Evolutionary conservation across 2,797 vertebrate genomes (phyloP), one percentile per base, ranked within the genome.

Genomic region (Schizopygopsis malacanthus): DNA sequence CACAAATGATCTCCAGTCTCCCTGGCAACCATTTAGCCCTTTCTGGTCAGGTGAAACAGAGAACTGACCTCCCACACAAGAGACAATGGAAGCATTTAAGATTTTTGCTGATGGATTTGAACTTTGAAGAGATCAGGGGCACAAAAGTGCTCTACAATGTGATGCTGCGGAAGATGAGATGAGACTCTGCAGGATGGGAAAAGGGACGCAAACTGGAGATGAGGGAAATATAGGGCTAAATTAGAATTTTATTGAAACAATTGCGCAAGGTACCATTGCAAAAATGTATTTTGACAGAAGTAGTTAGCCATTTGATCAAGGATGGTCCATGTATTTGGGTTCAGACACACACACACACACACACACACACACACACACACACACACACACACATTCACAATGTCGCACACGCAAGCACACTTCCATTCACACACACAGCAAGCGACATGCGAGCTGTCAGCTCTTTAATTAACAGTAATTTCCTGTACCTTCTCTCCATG

Each of bases 401-500:
- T 9, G 69, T 73, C 16, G 16, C 91, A 89, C 91, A 92, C 92
- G 73, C 71, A 92, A 92, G 92, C 90, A 91, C 92, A 91, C 93
- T 90, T 33, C 93, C 93, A 94, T 90, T 92, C 92, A 92, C 93
- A 92, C 92, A 90, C 84, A 0, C 90, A 84, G 90, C 88, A 90
- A 92, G 90, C 89, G 85, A 88, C 91, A 91, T 91, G 59, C 90
- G 95, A 95, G 92, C 92, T 95, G 91, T 93, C 92, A 91, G 93
- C 93, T 95, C 93, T 95, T 95, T 95, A 95, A 96, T 96, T 95
- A 96, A 93, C 93, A 93, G 94, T 94, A 91, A 95, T 96, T 95
- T 96, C 92, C 89, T 90, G 41, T 47, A 88, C 92, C 90, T 92
- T 92, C 93, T 92, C 94, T 92, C 90, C 93, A 93, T 94, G 94